Evolutionary conservation across 1,140 invertebrate genomes (phyloP), one percentile per base, ranked within the genome.

Genomic region (Battus philenor): DNA sequence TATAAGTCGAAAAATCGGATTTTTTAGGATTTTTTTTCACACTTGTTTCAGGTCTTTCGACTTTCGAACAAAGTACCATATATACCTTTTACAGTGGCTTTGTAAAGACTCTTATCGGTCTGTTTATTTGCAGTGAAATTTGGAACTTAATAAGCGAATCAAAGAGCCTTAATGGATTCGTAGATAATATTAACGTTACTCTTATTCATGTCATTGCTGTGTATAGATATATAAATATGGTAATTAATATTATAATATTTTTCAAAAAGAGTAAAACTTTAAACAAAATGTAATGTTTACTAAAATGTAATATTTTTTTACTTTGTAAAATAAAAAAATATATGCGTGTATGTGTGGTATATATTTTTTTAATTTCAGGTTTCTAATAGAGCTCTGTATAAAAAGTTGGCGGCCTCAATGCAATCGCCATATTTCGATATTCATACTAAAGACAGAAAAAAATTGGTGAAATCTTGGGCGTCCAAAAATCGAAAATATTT

Each of bases 181-280:
- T 70, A 2, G 68, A 52, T 5, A 63, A 54, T 15, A 54, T 78
- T 13, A 76, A 69, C 15, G 68, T 50, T 0, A 67, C 56, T 0
- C 17, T 71, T 4, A 59, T 74, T 18, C 68, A 78, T 30, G 50
- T 59, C 1, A 68, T 73, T 2, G 54, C 68, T 10, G 11, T 69
- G 0, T 72, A 65, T 18, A 58, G 72, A 53, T 78, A 65, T 31
- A 51, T 17, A 30, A 72, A 63, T 49, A 69, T 67, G 69, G 74
- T 67, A 53, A 61, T 20, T 59, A 29, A 3, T 45, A 24, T 43
- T 43, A 39, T 34, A 44, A 5, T 17, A 7, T 33, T 20, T 44
- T 27, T 17, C 4, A 29, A 29, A 29, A 9, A 32, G 1, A n/a
- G 8, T 15, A 31, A 31, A 31, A 5, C 6, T 15, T 15, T 32